Conservation (phyloP, 2,888 invertebrate genomes). For the Melangyna quadrimaculata region DNA sequence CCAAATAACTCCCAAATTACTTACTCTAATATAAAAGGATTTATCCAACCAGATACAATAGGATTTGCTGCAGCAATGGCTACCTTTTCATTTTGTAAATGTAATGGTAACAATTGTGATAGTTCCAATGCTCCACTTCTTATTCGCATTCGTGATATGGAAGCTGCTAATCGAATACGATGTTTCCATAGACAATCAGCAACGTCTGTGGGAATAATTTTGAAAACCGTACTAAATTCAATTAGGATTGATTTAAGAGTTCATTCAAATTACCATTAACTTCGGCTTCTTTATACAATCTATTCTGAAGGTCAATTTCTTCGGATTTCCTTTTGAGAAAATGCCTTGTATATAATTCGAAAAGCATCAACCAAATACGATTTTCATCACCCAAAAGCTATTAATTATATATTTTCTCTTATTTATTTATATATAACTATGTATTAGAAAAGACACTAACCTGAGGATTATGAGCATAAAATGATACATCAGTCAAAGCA, state of each 20-base stretch:
- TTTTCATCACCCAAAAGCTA: conserved; percentile 76
- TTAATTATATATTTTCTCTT: neutral
- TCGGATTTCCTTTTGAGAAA: conserved; percentile 80
- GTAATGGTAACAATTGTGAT: conserved; percentile 87
- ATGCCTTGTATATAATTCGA: conserved; percentile 82
- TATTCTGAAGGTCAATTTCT: conserved; percentile 74
- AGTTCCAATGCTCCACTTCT: conserved; percentile 86
- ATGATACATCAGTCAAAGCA: conserved; percentile 81
- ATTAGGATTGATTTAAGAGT: neutral
- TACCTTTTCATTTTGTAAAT: conserved; percentile 87
- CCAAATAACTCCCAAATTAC: conserved; percentile 45
- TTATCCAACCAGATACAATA: conserved; percentile 90
- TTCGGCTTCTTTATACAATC: conserved; percentile 76
- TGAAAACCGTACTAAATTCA: neutral
- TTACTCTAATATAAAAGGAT: conserved; percentile 87
- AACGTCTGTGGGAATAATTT: conserved; percentile 79
- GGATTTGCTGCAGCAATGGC: conserved; percentile 82
- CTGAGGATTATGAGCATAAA: conserved; percentile 79
- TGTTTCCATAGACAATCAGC: conserved; percentile 85
- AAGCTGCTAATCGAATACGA: conserved; percentile 88
- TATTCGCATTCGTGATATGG: conserved; percentile 89
- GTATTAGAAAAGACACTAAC: conserved; percentile 66
- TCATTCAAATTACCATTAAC: conserved; percentile 74
- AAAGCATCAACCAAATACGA: conserved; percentile 83
- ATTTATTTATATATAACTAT: neutral